Evolutionary conservation across 1,140 invertebrate species (phyloP).

Genomic region (Drosophila yakuba): DNA sequence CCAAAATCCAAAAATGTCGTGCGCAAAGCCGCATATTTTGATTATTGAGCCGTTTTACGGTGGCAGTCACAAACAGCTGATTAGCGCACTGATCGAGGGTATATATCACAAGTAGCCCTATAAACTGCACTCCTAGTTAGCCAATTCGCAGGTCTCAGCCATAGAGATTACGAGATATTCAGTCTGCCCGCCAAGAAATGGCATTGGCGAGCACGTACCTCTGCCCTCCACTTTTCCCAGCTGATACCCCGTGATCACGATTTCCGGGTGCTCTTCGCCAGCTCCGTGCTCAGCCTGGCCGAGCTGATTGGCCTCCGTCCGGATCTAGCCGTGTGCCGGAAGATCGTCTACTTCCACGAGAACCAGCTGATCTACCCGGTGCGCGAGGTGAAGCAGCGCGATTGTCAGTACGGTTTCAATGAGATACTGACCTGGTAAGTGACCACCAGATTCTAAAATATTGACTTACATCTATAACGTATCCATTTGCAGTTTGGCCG

Average conservation of each 20-base stretch:
- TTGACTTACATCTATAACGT: too few relatives aligned
- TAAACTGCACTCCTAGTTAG: too few relatives aligned
- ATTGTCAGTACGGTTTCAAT: constrained; percentile 92
- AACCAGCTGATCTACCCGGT: constrained; percentile 92
- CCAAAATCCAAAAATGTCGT: constrained; percentile 11
- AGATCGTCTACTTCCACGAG: constrained; percentile 92
- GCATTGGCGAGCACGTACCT: constrained; percentile 91
- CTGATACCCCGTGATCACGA: constrained; percentile 86
- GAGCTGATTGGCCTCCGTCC: constrained; percentile 89
- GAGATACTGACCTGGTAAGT: constrained; percentile 90
- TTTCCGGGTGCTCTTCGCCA: constrained; percentile 88
- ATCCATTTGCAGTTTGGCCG: constrained; percentile 86
- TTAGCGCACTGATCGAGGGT: constrained; percentile 86
- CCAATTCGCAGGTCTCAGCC: constrained; percentile 64
- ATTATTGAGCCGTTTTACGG: constrained; percentile 89
- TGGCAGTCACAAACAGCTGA: constrained; percentile 89
- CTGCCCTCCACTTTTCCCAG: constrained; percentile 88
- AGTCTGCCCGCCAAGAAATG: constrained; percentile 90
- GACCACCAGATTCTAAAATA: background rate
- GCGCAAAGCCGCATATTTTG: constrained; percentile 72
- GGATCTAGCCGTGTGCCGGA: constrained; percentile 87
- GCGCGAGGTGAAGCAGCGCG: constrained; percentile 88
- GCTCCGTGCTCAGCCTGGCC: constrained; percentile 90
- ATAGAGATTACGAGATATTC: constrained; percentile 84
- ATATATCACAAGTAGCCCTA: constrained; percentile 19